Base-by-base conservation (phyloP, 1,140 invertebrate species). In the Neodiprion pinetum region DNA sequence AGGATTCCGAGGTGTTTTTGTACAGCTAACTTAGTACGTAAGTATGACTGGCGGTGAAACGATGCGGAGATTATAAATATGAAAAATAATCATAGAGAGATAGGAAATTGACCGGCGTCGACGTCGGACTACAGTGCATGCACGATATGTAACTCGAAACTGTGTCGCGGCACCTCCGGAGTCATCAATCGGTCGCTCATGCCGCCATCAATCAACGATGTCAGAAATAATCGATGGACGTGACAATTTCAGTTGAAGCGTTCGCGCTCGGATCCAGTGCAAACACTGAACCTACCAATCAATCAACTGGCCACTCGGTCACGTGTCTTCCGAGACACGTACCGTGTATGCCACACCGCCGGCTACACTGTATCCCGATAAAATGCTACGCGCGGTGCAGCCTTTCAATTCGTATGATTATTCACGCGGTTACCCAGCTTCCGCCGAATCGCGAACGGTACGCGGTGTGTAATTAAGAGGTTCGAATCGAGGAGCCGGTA, bases 181-280 rank as follows among this genome's bases (percentile, higher is more conserved):
- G n/a, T 17, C n/a, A 50, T 76, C 83, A 74, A 84, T 80, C 80
- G 76, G 81, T 78, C 72, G 75, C 67, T 61, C 53, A 61, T 61
- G 48, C 53, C 53, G 67, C 83, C 79, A 86, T 85, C 85, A 84
- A 85, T 85, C 85, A 86, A 79, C 73, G 71, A 77, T 76, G 80
- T 85, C 80, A 78, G 75, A 82, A 85, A 85, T 86, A 86, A 85
- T 84, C 82, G 85, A 85, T 86, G 77, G 78, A 80, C 82, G 82
- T 86, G 83, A 86, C 84, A 84, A 86, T 83, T 84, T 79, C 75
- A 83, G 76, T 80, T 72, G 77, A 79, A 73, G 72, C 28, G 73
- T 69, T 21, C 17, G 72, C 78, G 76, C 77, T 73, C 71, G 67
- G 76, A 83, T 79, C 79, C 80, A 75, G 77, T 79, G 79, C 81